These are phyloP conservation scores for Gorsachius magnificus DNA, from an alignment of 2,797 vertebrate genomes.

Conservation along the genomic window DNA sequence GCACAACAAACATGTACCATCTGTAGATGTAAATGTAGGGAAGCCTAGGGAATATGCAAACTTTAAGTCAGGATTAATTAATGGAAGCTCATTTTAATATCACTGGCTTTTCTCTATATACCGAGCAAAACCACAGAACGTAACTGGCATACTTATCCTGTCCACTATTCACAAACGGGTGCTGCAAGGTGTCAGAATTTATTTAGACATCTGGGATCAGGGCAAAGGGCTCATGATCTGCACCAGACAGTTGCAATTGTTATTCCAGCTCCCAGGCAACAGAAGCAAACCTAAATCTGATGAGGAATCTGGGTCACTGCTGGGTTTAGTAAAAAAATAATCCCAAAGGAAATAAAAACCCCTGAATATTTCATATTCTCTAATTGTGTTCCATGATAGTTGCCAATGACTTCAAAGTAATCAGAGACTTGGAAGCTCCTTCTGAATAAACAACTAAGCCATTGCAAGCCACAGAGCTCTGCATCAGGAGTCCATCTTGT, in stretches of 20 bases:
- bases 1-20: background rate
- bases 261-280: background rate
- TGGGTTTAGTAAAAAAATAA: background rate
- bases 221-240: background rate
- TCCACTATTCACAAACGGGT: background rate
- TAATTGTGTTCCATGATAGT: background rate
- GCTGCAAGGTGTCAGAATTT: background rate
- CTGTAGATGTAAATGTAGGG: background rate
- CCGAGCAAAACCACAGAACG: background rate
- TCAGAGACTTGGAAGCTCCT: background rate
- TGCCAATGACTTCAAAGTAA: conserved; percentile 23
- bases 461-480: background rate
- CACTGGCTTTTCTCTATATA: background rate
- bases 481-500: background rate
- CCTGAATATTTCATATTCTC: background rate
- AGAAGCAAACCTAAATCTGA: background rate
- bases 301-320: conserved; percentile 43
- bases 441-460: background rate
- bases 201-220: background rate
- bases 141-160: background rate
- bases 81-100: background rate
- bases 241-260: background rate
- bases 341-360: background rate
- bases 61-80: background rate
- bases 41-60: background rate